Conservation (phyloP, 2,113 vertebrate genomes). For the Dendropsophus ebraccatus region DNA sequence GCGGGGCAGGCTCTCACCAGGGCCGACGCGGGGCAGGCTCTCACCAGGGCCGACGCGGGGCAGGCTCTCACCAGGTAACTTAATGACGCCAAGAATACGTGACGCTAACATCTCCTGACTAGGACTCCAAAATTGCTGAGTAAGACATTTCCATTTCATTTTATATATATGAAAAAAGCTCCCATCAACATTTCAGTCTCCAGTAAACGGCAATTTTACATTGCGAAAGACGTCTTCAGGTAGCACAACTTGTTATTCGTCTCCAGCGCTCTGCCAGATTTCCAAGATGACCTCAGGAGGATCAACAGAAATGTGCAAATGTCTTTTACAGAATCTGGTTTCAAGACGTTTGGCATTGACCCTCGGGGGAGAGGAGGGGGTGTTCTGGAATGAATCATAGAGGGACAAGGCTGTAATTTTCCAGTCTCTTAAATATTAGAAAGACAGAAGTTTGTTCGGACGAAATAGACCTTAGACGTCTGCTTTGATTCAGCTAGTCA, state of each 20-base stretch:
- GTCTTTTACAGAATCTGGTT: constrained; percentile 44
- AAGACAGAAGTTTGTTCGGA: background rate
- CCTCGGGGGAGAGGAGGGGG: background rate
- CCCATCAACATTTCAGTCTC: background rate
- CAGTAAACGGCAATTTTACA: background rate
- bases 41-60: background rate
- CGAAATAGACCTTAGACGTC: background rate
- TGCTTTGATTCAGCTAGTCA: background rate
- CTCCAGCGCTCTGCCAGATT: constrained; percentile 1
- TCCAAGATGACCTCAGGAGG: constrained; percentile 37
- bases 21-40: too few species aligned
- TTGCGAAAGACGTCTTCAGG: constrained; percentile 8
- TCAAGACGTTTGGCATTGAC: constrained; percentile 19
- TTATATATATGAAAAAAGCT: background rate
- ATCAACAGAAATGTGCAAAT: constrained; percentile 44
- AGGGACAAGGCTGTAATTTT: constrained; percentile 18
- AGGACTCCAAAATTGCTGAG: background rate
- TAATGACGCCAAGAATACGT: background rate
- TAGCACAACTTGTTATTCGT: constrained; percentile 14
- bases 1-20: too few species aligned
- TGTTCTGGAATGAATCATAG: constrained; percentile 7
- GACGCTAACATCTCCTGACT: background rate
- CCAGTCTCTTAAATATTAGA: background rate
- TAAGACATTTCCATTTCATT: background rate
- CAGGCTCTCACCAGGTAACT: background rate